Base-by-base conservation (phyloP, 2,888 invertebrate genomes). In the Hylaea fasciaria region DNA sequence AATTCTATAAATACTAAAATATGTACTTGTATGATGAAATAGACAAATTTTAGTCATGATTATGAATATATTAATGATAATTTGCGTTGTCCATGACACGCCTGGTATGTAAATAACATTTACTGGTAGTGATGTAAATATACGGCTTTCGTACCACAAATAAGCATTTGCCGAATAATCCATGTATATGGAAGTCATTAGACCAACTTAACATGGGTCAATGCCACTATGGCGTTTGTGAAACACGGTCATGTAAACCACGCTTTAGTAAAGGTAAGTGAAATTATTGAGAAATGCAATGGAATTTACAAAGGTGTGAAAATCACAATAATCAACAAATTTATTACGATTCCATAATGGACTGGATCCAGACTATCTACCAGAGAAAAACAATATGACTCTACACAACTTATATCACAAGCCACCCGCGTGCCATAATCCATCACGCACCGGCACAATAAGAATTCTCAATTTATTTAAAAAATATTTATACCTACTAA, bases 151-250 rank as follows among this genome's bases (percentile, higher is more conserved):
- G 50, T 62, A 37, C 39, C 22, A 40, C 44, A n/a, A 48, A 22
- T 46, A 11, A 44, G 40, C 43, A 60, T 61, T 22, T 60, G 58
- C 54, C 62, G 53, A 64, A 60, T 63, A 66, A 67, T 64, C 57
- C 52, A 57, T 68, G 66, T 70, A 69, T 70, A 65, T 62, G 54
- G 47, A 68, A 69, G 55, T 62, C 53, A 68, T 70, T 70, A 68
- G 71, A 57, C 35, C 54, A 52, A 51, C 41, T 67, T 57, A 45
- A 47, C 61, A 51, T 51, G 22, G 50, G 68, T 66, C 69, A 69
- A 65, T 66, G 69, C 52, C 69, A 64, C 54, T 62, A 29, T 12
- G 29, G 35, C 7, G 28, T 51, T 56, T 54, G 57, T 58, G 51
- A 58, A 58, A 50, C 35, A 50, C 28, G 50, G 45, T 53, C 22